These are phyloP conservation scores for Pristis pectinata DNA, from an alignment of 2,797 vertebrate genomes.

Conservation along the genomic window DNA sequence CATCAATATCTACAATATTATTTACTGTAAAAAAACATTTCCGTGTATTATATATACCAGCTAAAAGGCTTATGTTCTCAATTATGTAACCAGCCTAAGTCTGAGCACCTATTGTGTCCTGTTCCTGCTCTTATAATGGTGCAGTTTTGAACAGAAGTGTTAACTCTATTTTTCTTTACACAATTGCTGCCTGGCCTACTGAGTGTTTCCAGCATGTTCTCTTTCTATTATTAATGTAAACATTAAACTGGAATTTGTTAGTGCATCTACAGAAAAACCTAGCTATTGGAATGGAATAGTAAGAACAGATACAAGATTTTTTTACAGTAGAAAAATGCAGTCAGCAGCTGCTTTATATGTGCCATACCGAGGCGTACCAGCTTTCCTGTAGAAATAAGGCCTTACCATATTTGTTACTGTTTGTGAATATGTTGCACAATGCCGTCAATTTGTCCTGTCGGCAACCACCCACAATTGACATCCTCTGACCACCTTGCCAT, in stretches of 20 bases:
- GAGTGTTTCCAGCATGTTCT: no score
- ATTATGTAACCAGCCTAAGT: no score
- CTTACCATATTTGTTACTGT: conserved; percentile 3
- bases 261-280: neutral
- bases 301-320: neutral
- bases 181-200: no score
- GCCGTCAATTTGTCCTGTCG: neutral
- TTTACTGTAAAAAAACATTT: no score
- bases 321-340: conserved; percentile 15
- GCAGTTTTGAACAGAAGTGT: no score
- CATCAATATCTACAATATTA: no score
- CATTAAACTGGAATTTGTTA: neutral
- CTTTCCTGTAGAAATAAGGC: conserved; percentile 28
- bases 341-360: conserved; percentile 28
- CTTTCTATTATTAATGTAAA: neutral
- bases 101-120: no score
- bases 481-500: neutral
- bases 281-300: conserved; percentile 12
- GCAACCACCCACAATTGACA: neutral
- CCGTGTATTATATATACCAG: no score
- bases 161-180: no score
- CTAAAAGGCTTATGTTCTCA: no score
- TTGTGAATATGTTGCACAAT: neutral
- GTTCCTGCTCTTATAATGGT: no score
- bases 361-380: conserved; percentile 10